A percentile compares a stretch with the other conserved stretches of the same genome.
phyloP scores from a whole-genome alignment of 2,113 vertebrate genomes.

The Suricata suricatta region DNA sequence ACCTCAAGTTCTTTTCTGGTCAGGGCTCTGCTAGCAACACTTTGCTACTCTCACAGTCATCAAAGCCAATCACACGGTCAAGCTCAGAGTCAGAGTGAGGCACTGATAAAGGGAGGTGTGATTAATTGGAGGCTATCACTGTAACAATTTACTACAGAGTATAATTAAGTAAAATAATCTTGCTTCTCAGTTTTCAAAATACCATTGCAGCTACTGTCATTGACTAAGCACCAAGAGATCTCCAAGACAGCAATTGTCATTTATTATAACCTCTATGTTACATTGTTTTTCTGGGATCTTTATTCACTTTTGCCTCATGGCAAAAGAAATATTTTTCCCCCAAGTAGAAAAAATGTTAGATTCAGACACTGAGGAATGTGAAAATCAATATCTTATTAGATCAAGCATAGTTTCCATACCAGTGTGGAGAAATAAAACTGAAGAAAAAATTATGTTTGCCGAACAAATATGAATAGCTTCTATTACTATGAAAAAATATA shows the following conservation, averaged over 20 bases:
- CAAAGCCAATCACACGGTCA: not conserved
- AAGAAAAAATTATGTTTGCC: slow-evolving; percentile 35
- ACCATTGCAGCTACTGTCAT: not conserved
- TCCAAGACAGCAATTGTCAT: not conserved
- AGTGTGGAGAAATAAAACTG: slow-evolving; percentile 26
- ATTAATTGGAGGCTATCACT: not conserved
- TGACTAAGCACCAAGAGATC: not conserved
- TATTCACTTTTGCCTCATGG: not conserved
- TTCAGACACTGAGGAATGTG: slow-evolving; percentile 17
- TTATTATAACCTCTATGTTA: not conserved
- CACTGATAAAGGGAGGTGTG: not conserved
- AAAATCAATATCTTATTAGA: slow-evolving; percentile 68
- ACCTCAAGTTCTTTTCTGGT: not conserved
- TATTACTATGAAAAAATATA: slow-evolving; percentile 19
- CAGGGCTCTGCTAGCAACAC: not conserved
- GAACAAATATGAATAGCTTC: slow-evolving; percentile 13
- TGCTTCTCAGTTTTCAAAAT: slow-evolving; percentile 46
- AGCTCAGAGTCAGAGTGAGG: not conserved
- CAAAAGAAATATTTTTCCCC: slow-evolving; percentile 32
- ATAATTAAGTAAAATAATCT: slow-evolving; percentile 4
- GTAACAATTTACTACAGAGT: not conserved
- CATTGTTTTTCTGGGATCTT: slow-evolving; percentile 1
- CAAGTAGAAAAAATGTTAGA: slow-evolving; percentile 47
- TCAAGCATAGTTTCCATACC: not conserved
- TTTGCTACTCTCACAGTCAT: not conserved